Evolutionary conservation across 2,113 vertebrate species (phyloP).

Genomic region (Brachyhypopomus occidentalis): DNA sequence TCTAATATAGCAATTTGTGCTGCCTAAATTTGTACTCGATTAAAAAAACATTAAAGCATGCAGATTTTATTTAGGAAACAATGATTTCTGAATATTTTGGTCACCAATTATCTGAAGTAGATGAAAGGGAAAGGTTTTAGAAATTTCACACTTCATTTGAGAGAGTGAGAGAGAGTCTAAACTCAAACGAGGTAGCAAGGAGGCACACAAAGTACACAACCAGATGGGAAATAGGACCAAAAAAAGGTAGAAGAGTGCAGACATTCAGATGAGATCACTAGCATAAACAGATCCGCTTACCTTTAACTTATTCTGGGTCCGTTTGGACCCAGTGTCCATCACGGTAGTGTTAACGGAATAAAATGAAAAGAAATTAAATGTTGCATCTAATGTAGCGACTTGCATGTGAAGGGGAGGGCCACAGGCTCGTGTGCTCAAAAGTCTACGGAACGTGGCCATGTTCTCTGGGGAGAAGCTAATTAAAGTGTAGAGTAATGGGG

Average conservation of each 20-base stretch:
- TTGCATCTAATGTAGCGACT: conserved; percentile 42
- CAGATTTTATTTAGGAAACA: not conserved
- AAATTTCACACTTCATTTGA: not conserved
- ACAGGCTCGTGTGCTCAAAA: not conserved
- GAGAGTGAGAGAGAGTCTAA: not conserved
- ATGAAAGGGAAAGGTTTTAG: not conserved
- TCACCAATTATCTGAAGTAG: not conserved
- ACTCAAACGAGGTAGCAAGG: not conserved
- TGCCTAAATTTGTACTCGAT: not conserved
- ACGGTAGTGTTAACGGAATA: conserved; percentile 71
- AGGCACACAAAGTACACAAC: conserved; percentile 25
- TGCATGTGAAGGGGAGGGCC: conserved; percentile 45
- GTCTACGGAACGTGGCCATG: not conserved
- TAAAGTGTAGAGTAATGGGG: not conserved
- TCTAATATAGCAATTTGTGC: not conserved
- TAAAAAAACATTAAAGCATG: not conserved
- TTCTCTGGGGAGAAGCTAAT: not conserved
- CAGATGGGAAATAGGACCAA: conserved; percentile 5
- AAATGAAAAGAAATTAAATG: conserved; percentile 69
- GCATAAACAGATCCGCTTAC: conserved; percentile 65
- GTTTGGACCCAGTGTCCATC: conserved; percentile 71
- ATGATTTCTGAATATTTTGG: not conserved
- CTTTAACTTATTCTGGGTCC: conserved; percentile 71
- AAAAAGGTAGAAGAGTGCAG: conserved; percentile 22
- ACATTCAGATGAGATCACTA: not conserved